Conservation (phyloP, 30 jellyfish, hydroid and myxozoan species). For the Aurelia sp. region DNA sequence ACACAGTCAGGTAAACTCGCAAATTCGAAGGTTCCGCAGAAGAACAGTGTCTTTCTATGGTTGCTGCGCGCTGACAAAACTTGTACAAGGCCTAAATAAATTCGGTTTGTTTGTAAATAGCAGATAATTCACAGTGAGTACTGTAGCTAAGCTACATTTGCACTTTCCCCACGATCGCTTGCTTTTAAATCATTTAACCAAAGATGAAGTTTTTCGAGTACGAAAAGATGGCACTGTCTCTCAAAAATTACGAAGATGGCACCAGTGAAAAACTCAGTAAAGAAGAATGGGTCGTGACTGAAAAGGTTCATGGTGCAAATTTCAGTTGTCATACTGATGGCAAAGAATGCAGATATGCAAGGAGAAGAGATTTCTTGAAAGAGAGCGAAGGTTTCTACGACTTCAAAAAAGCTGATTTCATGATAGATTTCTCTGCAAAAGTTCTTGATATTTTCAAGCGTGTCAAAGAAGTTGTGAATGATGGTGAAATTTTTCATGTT, state of each 20-base stretch:
- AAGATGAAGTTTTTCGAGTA: conserved; percentile 77
- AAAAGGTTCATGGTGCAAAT: conserved; percentile 97
- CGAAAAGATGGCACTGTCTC: conserved; percentile 80
- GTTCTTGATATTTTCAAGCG: conserved; percentile 48
- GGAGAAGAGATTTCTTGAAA: conserved; percentile 90
- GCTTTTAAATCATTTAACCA: background rate
- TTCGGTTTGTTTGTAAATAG: too few species aligned
- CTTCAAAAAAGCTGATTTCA: conserved; percentile 69
- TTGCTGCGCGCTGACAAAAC: too few species aligned
- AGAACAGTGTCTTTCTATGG: too few species aligned
- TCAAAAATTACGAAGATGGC: conserved; percentile 37
- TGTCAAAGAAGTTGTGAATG: conserved; percentile 52
- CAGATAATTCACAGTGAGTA: too few species aligned
- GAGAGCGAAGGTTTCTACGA: conserved; percentile 76
- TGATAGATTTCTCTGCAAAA: conserved; percentile 86
- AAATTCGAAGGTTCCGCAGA: too few species aligned
- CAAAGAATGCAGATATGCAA: conserved; percentile 62
- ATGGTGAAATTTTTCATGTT: conserved; percentile 67
- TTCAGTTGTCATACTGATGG: conserved; percentile 94
- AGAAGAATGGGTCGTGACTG: conserved; percentile 89
- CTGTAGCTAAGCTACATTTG: too few species aligned
- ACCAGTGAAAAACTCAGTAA: conserved; percentile 13
- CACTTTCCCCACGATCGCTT: too few species aligned
- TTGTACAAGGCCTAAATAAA: too few species aligned
- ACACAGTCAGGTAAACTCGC: too few species aligned